Conservation (phyloP, 2,888 invertebrate genomes). For the Drosophila kanekoi region DNA sequence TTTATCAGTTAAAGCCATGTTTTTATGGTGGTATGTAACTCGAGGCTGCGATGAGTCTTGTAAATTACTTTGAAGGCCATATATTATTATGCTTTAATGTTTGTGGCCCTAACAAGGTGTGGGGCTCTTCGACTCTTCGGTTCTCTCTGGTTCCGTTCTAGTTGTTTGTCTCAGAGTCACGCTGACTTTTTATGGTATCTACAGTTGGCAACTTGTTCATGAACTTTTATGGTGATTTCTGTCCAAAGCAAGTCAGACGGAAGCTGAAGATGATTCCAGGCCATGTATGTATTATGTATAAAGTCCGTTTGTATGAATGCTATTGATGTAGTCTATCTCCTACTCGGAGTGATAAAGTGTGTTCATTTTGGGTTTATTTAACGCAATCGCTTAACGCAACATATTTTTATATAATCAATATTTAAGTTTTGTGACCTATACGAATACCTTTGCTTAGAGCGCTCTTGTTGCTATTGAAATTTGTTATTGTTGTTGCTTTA, state of each 20-base stretch:
- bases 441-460: background rate
- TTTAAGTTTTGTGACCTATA: background rate
- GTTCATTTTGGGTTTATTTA: no score
- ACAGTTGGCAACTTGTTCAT: conserved; percentile 45
- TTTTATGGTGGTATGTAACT: conserved; percentile 21
- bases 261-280: conserved; percentile 28
- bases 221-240: conserved; percentile 66
- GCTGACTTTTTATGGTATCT: conserved; percentile 59
- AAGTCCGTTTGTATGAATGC: background rate
- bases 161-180: conserved; percentile 11
- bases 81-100: conserved; percentile 41
- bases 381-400: no score
- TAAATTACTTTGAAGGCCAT: conserved; percentile 63
- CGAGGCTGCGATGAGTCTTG: conserved; percentile 35
- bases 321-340: no score
- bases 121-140: background rate
- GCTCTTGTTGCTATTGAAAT: conserved; percentile 8
- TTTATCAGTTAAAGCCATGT: background rate
- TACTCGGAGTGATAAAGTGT: no score
- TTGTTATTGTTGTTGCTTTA: conserved; percentile 11
- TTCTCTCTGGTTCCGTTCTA: conserved; percentile 13
- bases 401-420: no score
- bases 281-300: conserved; percentile 31
- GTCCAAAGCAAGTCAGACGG: conserved; percentile 20
- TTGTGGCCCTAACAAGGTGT: conserved; percentile 47